phyloP scores from a whole-genome alignment of 2,113 vertebrate species.

The Barbus barbus region DNA sequence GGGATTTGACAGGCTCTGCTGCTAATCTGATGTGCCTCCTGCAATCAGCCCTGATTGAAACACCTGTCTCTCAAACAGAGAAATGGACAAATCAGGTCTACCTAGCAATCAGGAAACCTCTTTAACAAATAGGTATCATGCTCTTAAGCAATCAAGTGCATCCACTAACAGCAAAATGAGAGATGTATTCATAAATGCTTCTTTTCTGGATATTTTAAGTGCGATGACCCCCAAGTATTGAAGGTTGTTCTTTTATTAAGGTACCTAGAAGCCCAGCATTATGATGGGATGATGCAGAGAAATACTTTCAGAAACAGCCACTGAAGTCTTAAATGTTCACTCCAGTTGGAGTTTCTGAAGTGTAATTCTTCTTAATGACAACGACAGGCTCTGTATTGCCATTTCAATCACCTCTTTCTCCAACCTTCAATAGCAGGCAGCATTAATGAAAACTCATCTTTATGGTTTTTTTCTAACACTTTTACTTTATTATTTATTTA shows the following conservation, averaged over 20 bases:
- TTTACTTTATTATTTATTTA: too few species aligned
- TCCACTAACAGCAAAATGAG: slow-evolving; percentile 42
- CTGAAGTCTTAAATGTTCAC: neutral
- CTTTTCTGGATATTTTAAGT: slow-evolving; percentile 12
- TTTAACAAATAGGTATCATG: slow-evolving; percentile 53
- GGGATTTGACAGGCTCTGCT: slow-evolving; percentile 29
- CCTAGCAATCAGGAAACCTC: slow-evolving; percentile 62
- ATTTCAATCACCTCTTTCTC: neutral
- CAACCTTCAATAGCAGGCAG: neutral
- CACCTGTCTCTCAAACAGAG: slow-evolving; percentile 52
- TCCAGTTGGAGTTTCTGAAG: neutral
- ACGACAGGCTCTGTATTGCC: neutral
- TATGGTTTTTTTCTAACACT: too few species aligned
- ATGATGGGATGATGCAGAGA: neutral
- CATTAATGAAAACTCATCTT: neutral
- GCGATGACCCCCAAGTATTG: slow-evolving; percentile 30
- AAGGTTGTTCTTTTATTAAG: neutral
- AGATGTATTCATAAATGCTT: slow-evolving; percentile 31
- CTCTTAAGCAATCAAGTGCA: slow-evolving; percentile 58
- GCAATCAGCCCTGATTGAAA: slow-evolving; percentile 67
- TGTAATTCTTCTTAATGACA: neutral
- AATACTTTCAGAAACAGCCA: neutral
- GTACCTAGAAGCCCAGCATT: neutral
- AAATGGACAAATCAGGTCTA: slow-evolving; percentile 56
- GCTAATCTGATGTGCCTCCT: slow-evolving; percentile 29